A percentile compares a stretch with the other conserved stretches of the same genome.
Conservation (phyloP, 1,140 invertebrate species). For the Lepidurus apus region DNA sequence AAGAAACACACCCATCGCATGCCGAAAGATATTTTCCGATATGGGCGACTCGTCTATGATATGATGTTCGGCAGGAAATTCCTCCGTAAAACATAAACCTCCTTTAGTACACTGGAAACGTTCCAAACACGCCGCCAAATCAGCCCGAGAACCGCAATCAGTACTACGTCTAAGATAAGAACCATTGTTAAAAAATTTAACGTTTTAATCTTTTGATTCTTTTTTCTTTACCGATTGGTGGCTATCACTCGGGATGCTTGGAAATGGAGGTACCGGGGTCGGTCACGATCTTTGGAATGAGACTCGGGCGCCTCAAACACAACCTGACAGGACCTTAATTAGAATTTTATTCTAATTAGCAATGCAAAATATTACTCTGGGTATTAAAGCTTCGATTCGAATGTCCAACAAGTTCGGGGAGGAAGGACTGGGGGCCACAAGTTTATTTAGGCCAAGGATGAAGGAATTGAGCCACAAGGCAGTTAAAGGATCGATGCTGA, state of each 20-base stretch:
- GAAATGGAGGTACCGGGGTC: conserved; percentile 72
- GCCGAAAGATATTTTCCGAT: conserved; percentile 24
- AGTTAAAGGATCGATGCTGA: conserved; percentile 77
- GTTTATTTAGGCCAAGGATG: conserved; percentile 73
- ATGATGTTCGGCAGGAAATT: conserved; percentile 33
- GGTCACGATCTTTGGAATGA: conserved; percentile 66
- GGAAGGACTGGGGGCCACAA: conserved; percentile 48
- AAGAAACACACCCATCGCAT: not conserved
- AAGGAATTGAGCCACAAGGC: conserved; percentile 93
- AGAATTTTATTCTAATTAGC: conserved; percentile 29
- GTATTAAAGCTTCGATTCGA: conserved; percentile 82
- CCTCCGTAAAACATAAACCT: conserved; percentile 26
- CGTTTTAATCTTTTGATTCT: too few relatives aligned
- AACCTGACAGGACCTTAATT: conserved; percentile 40
- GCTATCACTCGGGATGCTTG: conserved; percentile 72
- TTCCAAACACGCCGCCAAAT: conserved; percentile 67
- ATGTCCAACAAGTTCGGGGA: conserved; percentile 62
- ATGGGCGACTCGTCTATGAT: not conserved
- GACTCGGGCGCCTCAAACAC: conserved; percentile 53
- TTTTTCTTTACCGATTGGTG: conserved; percentile 58
- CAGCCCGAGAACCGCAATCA: conserved; percentile 57
- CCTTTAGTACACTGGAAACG: conserved; percentile 51
- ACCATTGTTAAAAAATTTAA: too few relatives aligned
- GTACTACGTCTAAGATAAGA: conserved; percentile 48
- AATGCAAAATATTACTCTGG: conserved; percentile 56